These are phyloP conservation scores for Glyptemys insculpta DNA, from an alignment of 2,797 vertebrate species.

Conservation along the genomic window DNA sequence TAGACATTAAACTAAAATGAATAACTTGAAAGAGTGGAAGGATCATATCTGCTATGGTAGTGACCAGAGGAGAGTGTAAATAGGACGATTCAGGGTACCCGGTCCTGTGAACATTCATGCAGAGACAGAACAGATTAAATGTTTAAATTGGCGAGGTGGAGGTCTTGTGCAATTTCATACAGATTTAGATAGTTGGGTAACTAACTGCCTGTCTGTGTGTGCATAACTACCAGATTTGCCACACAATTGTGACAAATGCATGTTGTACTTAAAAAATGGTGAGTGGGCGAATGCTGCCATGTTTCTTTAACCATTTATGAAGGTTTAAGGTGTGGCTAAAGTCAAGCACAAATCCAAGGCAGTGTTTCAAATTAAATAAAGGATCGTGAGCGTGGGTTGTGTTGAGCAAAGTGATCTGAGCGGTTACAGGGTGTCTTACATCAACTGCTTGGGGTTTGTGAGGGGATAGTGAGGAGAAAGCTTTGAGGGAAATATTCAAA, in stretches of 20 bases:
- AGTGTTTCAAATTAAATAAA: neutral
- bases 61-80: constrained; percentile 23
- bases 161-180: constrained; percentile 27
- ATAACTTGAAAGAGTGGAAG: constrained; percentile 15
- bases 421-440: neutral
- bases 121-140: constrained; percentile 46
- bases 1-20: neutral
- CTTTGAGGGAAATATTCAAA: neutral
- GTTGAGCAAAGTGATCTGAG: neutral
- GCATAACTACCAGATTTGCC: neutral
- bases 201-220: neutral
- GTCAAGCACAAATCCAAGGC: neutral
- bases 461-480: neutral
- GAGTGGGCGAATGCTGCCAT: neutral
- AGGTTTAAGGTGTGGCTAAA: neutral
- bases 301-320: constrained; percentile 7
- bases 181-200: neutral
- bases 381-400: neutral
- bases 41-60: constrained; percentile 41
- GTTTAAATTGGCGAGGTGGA: constrained; percentile 59
- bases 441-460: neutral
- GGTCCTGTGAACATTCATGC: constrained; percentile 22
- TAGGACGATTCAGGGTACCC: neutral
- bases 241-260: constrained; percentile 4
- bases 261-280: neutral